phyloP scores from a whole-genome alignment of 2,888 invertebrate genomes.

The Oeneis ivallda region DNA sequence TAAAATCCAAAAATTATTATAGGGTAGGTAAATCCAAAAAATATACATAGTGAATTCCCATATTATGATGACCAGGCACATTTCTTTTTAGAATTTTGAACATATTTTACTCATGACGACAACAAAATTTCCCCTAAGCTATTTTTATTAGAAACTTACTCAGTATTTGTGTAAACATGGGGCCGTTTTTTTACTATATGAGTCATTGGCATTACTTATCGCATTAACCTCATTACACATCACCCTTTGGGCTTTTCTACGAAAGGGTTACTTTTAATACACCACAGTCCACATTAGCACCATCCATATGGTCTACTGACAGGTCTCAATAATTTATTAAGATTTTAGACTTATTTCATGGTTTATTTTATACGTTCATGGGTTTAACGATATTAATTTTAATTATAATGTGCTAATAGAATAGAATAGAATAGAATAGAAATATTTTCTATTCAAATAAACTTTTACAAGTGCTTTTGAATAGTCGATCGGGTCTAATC shows the following conservation, averaged over 20 bases:
- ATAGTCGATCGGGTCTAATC: too few species aligned
- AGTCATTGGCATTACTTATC: slow-evolving; percentile 42
- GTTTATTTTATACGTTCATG: too few species aligned
- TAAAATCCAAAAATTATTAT: too few species aligned
- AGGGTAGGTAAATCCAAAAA: not conserved
- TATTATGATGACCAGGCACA: not conserved
- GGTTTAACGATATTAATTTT: too few species aligned
- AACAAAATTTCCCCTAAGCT: slow-evolving; percentile 23
- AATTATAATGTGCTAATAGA: too few species aligned
- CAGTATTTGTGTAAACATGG: slow-evolving; percentile 10
- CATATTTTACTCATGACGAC: slow-evolving; percentile 27
- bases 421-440: too few species aligned
- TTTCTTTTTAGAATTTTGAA: slow-evolving; percentile 4
- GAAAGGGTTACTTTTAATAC: slow-evolving; percentile 17
- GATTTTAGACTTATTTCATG: too few species aligned
- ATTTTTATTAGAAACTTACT: slow-evolving; percentile 24
- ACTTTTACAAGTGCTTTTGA: too few species aligned
- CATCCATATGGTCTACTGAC: not conserved
- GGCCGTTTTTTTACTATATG: slow-evolving; percentile 40
- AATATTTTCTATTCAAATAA: too few species aligned
- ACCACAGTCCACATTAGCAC: not conserved
- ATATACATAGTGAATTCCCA: not conserved
- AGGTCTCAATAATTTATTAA: too few species aligned
- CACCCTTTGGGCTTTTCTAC: slow-evolving; percentile 24
- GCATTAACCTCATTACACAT: slow-evolving; percentile 37